Conservation (phyloP, 1,140 invertebrate genomes). For the Diachasmimorpha longicaudata region DNA sequence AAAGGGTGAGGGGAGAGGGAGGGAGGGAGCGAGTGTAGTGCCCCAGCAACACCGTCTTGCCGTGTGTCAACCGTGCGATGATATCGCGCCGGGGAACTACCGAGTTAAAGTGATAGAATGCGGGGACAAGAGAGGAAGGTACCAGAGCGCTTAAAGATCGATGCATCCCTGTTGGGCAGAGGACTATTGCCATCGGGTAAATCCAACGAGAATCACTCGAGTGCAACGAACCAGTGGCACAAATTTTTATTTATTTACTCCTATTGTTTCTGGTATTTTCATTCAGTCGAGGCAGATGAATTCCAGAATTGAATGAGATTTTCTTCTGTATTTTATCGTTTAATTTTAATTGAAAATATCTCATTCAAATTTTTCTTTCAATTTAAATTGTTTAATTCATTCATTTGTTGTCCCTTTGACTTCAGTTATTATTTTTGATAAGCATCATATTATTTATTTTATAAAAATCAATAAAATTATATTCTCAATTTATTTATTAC, state of each 20-base stretch:
- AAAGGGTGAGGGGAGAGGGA: neutral
- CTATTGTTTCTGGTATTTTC: neutral
- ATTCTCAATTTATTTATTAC: too few relatives aligned
- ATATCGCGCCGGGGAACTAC: conserved; percentile 16
- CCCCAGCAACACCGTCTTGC: neutral
- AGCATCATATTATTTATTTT: too few relatives aligned
- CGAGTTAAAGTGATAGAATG: conserved; percentile 50
- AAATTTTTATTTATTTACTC: neutral
- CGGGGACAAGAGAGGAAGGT: conserved; percentile 37
- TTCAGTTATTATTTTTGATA: too few relatives aligned
- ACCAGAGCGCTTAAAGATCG: neutral
- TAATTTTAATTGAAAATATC: neutral
- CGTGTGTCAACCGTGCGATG: neutral
- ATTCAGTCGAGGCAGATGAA: neutral
- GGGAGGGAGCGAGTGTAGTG: too few relatives aligned
- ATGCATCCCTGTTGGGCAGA: neutral
- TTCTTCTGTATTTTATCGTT: neutral
- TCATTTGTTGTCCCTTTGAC: too few relatives aligned
- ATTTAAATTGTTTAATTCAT: too few relatives aligned
- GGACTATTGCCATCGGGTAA: neutral
- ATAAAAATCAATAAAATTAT: too few relatives aligned
- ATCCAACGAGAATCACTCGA: neutral
- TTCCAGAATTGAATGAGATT: neutral
- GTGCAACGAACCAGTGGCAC: neutral
- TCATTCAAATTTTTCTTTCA: neutral